Evolutionary conservation across 2,797 vertebrate genomes (phyloP).

Genomic region (Aeoliscus strigatus): DNA sequence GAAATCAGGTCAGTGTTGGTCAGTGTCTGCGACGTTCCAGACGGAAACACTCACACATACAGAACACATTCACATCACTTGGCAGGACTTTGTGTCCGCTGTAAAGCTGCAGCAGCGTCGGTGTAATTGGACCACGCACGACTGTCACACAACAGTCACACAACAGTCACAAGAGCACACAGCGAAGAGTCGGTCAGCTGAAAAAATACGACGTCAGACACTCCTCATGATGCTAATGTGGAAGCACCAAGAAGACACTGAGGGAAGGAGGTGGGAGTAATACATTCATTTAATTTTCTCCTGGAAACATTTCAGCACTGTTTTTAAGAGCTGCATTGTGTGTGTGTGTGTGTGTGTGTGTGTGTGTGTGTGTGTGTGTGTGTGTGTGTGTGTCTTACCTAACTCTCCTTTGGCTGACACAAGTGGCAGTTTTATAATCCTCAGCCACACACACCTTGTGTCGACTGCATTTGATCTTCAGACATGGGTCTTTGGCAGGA

Average conservation of each 20-base stretch:
- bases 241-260: not conserved
- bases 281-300: constrained; percentile 3
- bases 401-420: constrained; percentile 88
- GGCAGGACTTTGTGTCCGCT: constrained; percentile 59
- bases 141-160: constrained; percentile 52
- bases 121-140: constrained; percentile 64
- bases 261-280: not conserved
- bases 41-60: constrained; percentile 46
- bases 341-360: no score
- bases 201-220: constrained; percentile 14
- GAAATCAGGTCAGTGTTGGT: constrained; percentile 69
- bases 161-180: constrained; percentile 29
- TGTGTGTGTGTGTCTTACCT: constrained; percentile 78
- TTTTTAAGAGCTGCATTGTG: no score
- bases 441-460: constrained; percentile 93
- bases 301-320: constrained; percentile 6
- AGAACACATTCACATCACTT: constrained; percentile 67
- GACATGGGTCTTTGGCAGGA: constrained; percentile 92
- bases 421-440: constrained; percentile 86
- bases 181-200: constrained; percentile 14
- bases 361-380: no score
- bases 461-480: constrained; percentile 92
- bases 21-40: constrained; percentile 53
- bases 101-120: constrained; percentile 42
- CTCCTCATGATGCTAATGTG: not conserved